Conservation (phyloP, 2,888 invertebrate species). For the Rhagophthalmus giganteus region DNA sequence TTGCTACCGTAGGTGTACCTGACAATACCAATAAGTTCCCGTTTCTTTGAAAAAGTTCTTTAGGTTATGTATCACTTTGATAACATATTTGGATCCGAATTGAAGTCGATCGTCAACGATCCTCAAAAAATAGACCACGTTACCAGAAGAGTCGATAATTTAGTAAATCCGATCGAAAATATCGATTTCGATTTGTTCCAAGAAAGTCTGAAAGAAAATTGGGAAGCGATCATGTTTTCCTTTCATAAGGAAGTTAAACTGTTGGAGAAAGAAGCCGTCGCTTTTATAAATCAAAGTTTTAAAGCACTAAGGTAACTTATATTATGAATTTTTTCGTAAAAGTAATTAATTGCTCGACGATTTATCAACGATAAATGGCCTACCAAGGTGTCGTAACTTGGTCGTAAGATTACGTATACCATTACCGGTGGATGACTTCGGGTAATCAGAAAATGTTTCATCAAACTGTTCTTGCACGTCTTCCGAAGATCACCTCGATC, state of each 20-base stretch:
- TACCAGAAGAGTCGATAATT: constrained; percentile 74
- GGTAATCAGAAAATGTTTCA: too few species aligned
- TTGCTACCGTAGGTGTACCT: constrained; percentile 66
- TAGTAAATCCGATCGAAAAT: constrained; percentile 74
- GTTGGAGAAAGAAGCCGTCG: constrained; percentile 80
- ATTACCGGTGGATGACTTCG: too few species aligned
- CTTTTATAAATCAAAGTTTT: constrained; percentile 85
- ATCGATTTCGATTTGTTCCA: constrained; percentile 84
- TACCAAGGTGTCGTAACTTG: too few species aligned
- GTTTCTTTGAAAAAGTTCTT: too few species aligned
- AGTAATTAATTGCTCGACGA: too few species aligned
- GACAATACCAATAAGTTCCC: too few species aligned
- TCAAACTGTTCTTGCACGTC: too few species aligned
- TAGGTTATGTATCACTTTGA: constrained; percentile 84
- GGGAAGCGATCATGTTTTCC: constrained; percentile 79
- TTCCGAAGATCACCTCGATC: too few species aligned
- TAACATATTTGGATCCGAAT: constrained; percentile 84
- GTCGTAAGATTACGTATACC: too few species aligned
- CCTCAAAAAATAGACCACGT: constrained; percentile 85
- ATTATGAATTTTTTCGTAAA: constrained; percentile 6
- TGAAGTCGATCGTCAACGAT: constrained; percentile 85
- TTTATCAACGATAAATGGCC: too few species aligned
- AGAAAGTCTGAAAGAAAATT: constrained; percentile 77
- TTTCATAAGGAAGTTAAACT: constrained; percentile 75
- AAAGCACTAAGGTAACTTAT: constrained; percentile 65